phyloP scores from a whole-genome alignment of 2,888 invertebrate species.

The Theretra japonica region DNA sequence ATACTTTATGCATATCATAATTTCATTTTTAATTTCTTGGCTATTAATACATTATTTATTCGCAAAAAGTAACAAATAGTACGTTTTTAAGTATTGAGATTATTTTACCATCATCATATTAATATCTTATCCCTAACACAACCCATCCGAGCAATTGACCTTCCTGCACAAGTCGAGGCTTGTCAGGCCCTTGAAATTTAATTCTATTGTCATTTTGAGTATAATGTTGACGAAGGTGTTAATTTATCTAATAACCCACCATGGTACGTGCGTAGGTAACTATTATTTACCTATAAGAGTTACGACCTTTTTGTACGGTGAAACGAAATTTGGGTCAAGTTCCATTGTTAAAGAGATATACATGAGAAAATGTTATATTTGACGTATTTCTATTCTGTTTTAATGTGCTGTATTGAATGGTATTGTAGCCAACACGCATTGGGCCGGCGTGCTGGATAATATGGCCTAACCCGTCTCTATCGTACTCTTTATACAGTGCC shows the following conservation, averaged over 20 bases:
- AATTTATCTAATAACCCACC: constrained; percentile 48
- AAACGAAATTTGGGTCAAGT: constrained; percentile 31
- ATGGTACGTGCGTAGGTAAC: constrained; percentile 45
- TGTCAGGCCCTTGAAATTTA: constrained; percentile 27
- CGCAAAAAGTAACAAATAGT: too few relatives aligned
- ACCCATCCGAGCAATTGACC: background rate
- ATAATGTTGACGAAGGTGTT: constrained; percentile 43
- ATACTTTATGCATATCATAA: too few relatives aligned
- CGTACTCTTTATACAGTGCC: too few relatives aligned
- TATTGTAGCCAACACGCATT: too few relatives aligned
- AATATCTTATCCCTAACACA: too few relatives aligned
- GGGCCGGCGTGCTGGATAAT: too few relatives aligned
- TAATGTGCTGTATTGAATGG: background rate
- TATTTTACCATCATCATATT: too few relatives aligned
- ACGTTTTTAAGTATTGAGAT: too few relatives aligned
- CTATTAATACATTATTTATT: too few relatives aligned
- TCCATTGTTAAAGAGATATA: constrained; percentile 35
- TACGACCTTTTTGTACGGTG: constrained; percentile 56
- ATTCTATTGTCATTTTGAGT: constrained; percentile 36
- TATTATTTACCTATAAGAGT: constrained; percentile 57
- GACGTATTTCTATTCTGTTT: constrained; percentile 14
- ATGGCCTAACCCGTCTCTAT: too few relatives aligned
- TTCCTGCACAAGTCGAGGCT: background rate
- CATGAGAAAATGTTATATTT: constrained; percentile 31
- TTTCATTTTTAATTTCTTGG: too few relatives aligned